Evolutionary conservation across 2,888 invertebrate species (phyloP).

Genomic region (Yponomeuta malinellus): DNA sequence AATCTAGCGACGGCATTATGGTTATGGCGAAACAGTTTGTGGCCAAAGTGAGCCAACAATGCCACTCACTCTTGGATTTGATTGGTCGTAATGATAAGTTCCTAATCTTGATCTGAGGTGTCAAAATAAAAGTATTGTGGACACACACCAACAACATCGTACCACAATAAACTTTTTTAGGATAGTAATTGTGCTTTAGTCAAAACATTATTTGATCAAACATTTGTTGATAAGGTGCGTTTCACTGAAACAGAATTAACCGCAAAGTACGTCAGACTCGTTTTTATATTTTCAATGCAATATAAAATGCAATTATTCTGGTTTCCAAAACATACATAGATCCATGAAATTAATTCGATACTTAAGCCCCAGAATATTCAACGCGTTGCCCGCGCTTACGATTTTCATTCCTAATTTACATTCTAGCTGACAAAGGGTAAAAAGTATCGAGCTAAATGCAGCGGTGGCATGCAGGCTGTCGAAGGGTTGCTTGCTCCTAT

Average conservation of each 20-base stretch:
- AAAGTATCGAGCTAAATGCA: neutral
- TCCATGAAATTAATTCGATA: too few species aligned
- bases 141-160: constrained; percentile 1
- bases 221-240: neutral
- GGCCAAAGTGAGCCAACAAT: constrained; percentile 53
- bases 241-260: too few species aligned
- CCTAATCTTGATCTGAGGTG: constrained; percentile 22
- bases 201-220: neutral
- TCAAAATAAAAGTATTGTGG: constrained; percentile 23
- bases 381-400: neutral
- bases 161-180: constrained; percentile 3
- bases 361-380: neutral
- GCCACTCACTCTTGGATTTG: constrained; percentile 30
- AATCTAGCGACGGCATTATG: constrained; percentile 28
- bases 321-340: too few species aligned
- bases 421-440: neutral
- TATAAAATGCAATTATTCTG: too few species aligned
- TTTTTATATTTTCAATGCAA: too few species aligned
- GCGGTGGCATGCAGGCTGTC: constrained; percentile 14
- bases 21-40: constrained; percentile 27
- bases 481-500: constrained; percentile 35
- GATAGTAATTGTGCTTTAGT: neutral
- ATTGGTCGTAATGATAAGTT: constrained; percentile 24
- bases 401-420: neutral
- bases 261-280: too few species aligned